Conservation (phyloP, 2,113 vertebrate genomes). For the Clupea harengus region DNA sequence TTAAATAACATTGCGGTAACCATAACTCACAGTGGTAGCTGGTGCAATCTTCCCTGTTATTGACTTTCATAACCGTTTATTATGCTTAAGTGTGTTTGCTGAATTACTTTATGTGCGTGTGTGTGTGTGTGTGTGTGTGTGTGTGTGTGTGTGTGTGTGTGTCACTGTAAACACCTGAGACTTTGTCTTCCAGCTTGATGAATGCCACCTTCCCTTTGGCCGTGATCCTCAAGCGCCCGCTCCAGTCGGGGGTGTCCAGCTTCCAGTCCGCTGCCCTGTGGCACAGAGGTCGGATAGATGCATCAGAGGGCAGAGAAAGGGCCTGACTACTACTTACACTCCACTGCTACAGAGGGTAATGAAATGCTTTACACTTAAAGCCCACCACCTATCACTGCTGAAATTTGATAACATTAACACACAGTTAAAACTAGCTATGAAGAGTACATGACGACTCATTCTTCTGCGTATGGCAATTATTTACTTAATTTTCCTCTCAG, state of each 20-base stretch:
- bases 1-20: no score
- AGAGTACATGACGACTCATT: not conserved
- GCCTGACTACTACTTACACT: not conserved
- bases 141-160: not conserved
- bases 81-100: no score
- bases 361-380: not conserved
- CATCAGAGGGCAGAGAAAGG: not conserved
- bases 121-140: not conserved
- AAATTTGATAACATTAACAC: not conserved
- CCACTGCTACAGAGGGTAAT: not conserved
- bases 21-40: no score
- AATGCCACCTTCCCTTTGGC: conserved; percentile 90
- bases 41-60: no score
- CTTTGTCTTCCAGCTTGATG: conserved; percentile 93
- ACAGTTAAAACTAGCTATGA: not conserved
- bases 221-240: conserved; percentile 89
- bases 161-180: conserved; percentile 76
- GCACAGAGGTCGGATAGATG: not conserved
- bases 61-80: no score
- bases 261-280: conserved; percentile 97
- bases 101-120: no score
- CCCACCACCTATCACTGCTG: not conserved
- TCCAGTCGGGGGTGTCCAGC: conserved; percentile 94
- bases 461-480: not conserved
- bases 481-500: not conserved